Percentiles rank a stretch among this genome's conserved stretches.
These are phyloP conservation scores for Thymallus thymallus DNA, from an alignment of 2,113 vertebrate species.

Conservation along the genomic window DNA sequence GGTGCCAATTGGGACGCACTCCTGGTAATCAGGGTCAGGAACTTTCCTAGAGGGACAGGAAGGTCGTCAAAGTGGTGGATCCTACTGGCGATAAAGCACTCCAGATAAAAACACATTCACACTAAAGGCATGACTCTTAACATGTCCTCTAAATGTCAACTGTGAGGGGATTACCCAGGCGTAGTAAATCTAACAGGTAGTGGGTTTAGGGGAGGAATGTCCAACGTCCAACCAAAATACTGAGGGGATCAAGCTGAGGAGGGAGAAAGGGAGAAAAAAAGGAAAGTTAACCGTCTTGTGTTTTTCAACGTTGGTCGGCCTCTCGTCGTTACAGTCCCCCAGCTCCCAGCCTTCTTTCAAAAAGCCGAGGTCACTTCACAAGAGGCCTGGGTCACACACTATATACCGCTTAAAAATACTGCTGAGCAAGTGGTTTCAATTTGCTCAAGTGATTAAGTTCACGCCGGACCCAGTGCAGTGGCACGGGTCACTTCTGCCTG, in stretches of 20 bases:
- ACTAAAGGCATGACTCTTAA: constrained; percentile 58
- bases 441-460: constrained; percentile 91
- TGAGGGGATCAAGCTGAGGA: neutral
- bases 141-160: constrained; percentile 65
- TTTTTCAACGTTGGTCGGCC: constrained; percentile 11
- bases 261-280: constrained; percentile 27
- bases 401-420: constrained; percentile 79
- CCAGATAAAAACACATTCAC: constrained; percentile 56
- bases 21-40: constrained; percentile 64
- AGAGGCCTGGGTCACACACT: constrained; percentile 76
- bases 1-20: too few relatives aligned
- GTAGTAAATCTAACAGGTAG: constrained; percentile 59
- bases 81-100: constrained; percentile 38
- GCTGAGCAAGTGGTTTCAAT: constrained; percentile 89
- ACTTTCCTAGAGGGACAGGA: constrained; percentile 63
- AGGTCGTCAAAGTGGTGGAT: constrained; percentile 67
- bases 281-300: constrained; percentile 18
- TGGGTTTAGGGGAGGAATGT: constrained; percentile 45
- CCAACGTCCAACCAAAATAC: constrained; percentile 18
- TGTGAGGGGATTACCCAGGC: constrained; percentile 46
- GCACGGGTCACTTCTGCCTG: constrained; percentile 85
- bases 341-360: constrained; percentile 50
- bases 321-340: constrained; percentile 17
- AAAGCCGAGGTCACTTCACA: constrained; percentile 67
- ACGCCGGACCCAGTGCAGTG: constrained; percentile 83